Conservation (phyloP, 2,888 invertebrate species). For the Microctonus hyperodae region DNA sequence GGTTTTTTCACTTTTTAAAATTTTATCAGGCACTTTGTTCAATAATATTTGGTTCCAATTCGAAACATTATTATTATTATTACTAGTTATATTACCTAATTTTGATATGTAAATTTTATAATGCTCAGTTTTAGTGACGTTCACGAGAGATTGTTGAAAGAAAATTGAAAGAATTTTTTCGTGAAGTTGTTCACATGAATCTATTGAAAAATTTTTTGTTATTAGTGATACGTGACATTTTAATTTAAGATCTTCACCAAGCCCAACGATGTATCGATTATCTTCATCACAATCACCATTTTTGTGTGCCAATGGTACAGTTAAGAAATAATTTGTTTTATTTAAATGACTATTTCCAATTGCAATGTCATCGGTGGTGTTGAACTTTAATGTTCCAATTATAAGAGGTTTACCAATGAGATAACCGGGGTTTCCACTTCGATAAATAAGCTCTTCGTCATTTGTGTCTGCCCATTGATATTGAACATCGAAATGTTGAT, state of each 20-base stretch:
- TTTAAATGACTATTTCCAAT: slow-evolving; percentile 44
- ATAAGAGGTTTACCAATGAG: slow-evolving; percentile 71
- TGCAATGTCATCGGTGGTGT: slow-evolving; percentile 40
- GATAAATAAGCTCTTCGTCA: slow-evolving; percentile 29
- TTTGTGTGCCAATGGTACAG: slow-evolving; percentile 49
- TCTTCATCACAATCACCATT: slow-evolving; percentile 49
- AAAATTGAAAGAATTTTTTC: slow-evolving; percentile 51
- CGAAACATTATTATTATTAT: slow-evolving; percentile 53
- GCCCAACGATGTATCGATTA: slow-evolving; percentile 49
- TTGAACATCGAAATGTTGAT: slow-evolving; percentile 54
- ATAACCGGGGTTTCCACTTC: slow-evolving; percentile 84
- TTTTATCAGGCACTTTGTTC: slow-evolving; percentile 53
- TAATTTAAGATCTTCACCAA: slow-evolving; percentile 55
- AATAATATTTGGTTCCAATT: slow-evolving; percentile 66
- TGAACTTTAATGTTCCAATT: slow-evolving; percentile 60
- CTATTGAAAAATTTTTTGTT: slow-evolving; percentile 51
- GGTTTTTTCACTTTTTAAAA: slow-evolving; percentile 44
- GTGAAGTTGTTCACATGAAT: slow-evolving; percentile 55
- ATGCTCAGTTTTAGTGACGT: slow-evolving; percentile 50
- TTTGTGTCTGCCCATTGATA: slow-evolving; percentile 37
- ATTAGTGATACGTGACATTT: slow-evolving; percentile 48
- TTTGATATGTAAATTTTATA: slow-evolving; percentile 61
- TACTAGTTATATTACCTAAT: slow-evolving; percentile 64
- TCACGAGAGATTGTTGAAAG: slow-evolving; percentile 46
- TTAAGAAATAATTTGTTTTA: slow-evolving; percentile 50